These are phyloP conservation scores for Rhynchophorus ferrugineus DNA, from an alignment of 1,140 invertebrate species.

Conservation along the genomic window DNA sequence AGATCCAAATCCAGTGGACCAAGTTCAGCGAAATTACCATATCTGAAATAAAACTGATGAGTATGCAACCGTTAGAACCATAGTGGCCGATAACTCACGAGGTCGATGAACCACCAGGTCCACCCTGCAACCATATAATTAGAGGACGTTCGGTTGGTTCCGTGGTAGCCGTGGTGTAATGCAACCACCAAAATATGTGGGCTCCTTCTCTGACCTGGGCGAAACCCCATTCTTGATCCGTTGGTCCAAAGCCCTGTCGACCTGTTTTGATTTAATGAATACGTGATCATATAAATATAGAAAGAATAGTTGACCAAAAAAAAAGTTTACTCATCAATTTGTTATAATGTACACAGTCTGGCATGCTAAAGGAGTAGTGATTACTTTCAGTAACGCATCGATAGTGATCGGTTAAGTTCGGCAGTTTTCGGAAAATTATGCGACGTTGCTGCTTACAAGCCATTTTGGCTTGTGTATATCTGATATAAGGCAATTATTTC, in stretches of 20 bases:
- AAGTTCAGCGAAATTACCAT: conserved; percentile 71
- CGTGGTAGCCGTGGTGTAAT: conserved; percentile 56
- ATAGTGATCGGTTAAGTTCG: too few relatives aligned
- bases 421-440: too few relatives aligned
- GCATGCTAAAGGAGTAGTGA: too few relatives aligned
- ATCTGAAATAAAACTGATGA: conserved; percentile 34
- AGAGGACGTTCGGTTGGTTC: conserved; percentile 56
- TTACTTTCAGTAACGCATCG: too few relatives aligned
- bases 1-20: conserved; percentile 62
- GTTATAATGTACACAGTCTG: too few relatives aligned
- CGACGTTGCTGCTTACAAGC: too few relatives aligned
- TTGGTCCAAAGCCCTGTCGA: conserved; percentile 45
- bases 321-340: too few relatives aligned
- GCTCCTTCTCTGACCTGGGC: conserved; percentile 59
- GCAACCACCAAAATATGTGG: conserved; percentile 79
- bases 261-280: conserved; percentile 16
- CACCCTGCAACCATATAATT: conserved; percentile 59
- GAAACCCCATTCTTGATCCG: conserved; percentile 62
- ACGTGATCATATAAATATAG: too few relatives aligned
- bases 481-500: too few relatives aligned
- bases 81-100: conserved; percentile 28
- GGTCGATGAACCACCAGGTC: conserved; percentile 67
- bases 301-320: too few relatives aligned
- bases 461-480: too few relatives aligned
- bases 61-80: background rate